A percentile compares a stretch with the other conserved stretches of the same genome.
Evolutionary conservation across 2,113 vertebrate genomes (phyloP).

Genomic region (Polyodon spathula): DNA sequence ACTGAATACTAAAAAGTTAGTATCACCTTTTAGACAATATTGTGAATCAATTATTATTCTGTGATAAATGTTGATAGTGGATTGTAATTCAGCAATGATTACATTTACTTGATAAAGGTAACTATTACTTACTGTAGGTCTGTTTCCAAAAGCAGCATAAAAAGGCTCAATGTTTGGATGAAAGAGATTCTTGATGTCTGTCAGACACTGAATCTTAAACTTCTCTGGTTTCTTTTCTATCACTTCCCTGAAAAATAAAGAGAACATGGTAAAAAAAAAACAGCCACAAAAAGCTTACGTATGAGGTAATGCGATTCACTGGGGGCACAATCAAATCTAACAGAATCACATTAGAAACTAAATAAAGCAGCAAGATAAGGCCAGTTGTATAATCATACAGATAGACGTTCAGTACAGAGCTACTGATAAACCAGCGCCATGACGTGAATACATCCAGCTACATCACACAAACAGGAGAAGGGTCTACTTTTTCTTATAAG

Average conservation of each 20-base stretch:
- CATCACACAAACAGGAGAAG: too few relatives aligned
- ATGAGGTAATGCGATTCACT: not conserved
- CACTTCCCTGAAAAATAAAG: slow-evolving; percentile 70
- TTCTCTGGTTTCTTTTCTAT: slow-evolving; percentile 98
- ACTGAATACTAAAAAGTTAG: too few relatives aligned
- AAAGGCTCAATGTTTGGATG: slow-evolving; percentile 84
- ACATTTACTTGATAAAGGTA: not conserved
- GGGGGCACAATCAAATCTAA: not conserved
- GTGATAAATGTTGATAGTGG: too few relatives aligned
- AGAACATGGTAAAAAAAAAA: not conserved
- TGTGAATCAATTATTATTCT: too few relatives aligned
- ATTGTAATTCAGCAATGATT: not conserved
- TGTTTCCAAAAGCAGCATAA: slow-evolving; percentile 95
- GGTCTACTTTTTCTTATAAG: too few relatives aligned
- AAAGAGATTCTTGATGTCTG: slow-evolving; percentile 91
- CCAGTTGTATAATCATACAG: too few relatives aligned
- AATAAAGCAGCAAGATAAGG: too few relatives aligned
- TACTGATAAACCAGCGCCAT: too few relatives aligned
- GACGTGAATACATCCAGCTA: too few relatives aligned
- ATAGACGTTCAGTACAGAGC: too few relatives aligned
- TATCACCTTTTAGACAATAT: too few relatives aligned
- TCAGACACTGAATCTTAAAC: slow-evolving; percentile 94
- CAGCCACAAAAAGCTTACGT: not conserved
- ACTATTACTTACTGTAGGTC: slow-evolving; percentile 73
- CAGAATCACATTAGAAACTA: not conserved